Evolutionary conservation across 2,113 vertebrate genomes (phyloP).

Genomic region (Herpailurus yagouaroundi): DNA sequence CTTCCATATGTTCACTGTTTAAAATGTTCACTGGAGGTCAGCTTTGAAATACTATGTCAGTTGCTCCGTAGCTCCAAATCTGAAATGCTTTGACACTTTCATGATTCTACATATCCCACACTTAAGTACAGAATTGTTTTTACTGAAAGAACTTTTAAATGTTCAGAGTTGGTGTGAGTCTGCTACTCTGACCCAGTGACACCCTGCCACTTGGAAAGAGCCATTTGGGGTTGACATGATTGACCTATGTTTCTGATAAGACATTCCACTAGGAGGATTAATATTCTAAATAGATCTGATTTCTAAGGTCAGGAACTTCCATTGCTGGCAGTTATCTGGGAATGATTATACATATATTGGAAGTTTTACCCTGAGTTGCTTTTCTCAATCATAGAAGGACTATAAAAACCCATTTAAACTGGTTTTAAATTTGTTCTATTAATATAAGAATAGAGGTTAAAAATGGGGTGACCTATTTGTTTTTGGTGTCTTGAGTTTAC

Average conservation of each 20-base stretch:
- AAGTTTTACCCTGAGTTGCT: background rate
- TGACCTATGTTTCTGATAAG: background rate
- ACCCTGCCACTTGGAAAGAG: background rate
- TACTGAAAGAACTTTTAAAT: background rate
- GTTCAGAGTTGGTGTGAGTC: background rate
- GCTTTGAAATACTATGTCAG: background rate
- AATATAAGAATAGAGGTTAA: background rate
- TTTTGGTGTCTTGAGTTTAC: constrained; percentile 1
- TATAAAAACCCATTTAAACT: background rate
- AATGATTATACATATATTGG: background rate
- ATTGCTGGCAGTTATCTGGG: background rate
- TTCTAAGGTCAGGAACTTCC: constrained; percentile 41
- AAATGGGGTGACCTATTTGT: background rate
- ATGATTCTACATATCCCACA: background rate
- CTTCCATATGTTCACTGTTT: background rate
- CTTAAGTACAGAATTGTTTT: background rate
- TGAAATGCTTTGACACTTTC: background rate
- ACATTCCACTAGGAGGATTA: background rate
- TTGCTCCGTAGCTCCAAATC: background rate
- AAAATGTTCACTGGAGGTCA: constrained; percentile 36
- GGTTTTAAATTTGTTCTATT: background rate
- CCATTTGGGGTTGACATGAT: background rate
- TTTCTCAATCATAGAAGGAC: constrained; percentile 26
- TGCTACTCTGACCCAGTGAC: background rate
- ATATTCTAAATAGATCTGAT: constrained; percentile 19